Evolutionary conservation across 2,888 invertebrate species (phyloP), one percentile per base, ranked within the genome.

Genomic region (Agriotes lineatus): DNA sequence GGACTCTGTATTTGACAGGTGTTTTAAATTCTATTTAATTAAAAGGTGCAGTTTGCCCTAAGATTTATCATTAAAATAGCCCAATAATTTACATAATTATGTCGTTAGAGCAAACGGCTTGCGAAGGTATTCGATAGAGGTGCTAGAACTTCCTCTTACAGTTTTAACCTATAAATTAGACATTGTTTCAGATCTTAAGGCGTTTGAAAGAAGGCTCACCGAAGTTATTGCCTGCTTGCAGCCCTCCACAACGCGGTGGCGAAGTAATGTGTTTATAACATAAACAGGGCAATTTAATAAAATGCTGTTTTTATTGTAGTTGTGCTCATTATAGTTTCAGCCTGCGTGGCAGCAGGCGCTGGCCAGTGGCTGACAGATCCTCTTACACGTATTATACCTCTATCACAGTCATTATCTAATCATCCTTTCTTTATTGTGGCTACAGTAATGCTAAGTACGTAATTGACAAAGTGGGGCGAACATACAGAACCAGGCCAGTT

Each of bases 291-390:
- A 30, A 19, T 1, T 54, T 54, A 50, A 30, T 25, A 25, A 25
- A 25, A 25, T 25, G 7, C 7, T 25, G 7, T 25, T 25, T 71
- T 73, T 64, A 82, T 84, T 85, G 73, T 87, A 97, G 96, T 97
- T 83, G 86, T 97, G 45, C 86, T 99, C 77, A 90, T 92, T 60
- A 89, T 95, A 57, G 92, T 96, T 70, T 95, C 97, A 0, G 87
- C 96, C 14, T 96, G 96, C 79, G 96, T 97, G 61, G 95, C 96
- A 9, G 91, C 96, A 65, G 96, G 97, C 6, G 97, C 98, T 1
- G 97, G 96, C 90, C 95, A 96, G 80, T 99, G 98, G 98, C 86
- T 99, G 45, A 92, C 93, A 79, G 98, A 98, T 84, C 97, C 97
- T 0, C 90, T 93, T 65, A 97, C 97, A 16, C 92, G 96, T n/a